Evolutionary conservation across 1,140 invertebrate genomes (phyloP), one percentile per base, ranked within the genome.

Genomic region (Dendrolimus punctatus): DNA sequence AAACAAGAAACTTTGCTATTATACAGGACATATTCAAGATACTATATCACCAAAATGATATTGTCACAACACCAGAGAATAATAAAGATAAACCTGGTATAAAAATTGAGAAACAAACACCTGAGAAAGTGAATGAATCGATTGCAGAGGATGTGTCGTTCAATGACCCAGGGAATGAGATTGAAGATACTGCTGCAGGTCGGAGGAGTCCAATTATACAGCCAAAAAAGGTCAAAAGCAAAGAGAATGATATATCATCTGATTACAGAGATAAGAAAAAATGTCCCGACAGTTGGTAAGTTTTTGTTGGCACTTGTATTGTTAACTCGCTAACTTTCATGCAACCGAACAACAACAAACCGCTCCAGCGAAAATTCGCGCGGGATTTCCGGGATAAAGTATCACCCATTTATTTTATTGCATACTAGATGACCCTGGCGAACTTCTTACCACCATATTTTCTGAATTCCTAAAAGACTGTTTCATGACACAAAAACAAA

Each of bases 161-260:
- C 37, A 62, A 80, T 52, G 72, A 76, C 23, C 75, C 78, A 5
- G 5, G 71, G 8, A 71, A 63, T 36, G 82, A 81, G 57, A 82
- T 80, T 46, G 74, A 76, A 48, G 72, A 71, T 1, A 82, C 77
- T 8, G 71, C 80, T 0, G 73, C 71, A 0, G 80, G 76, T 5
- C 62, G 78, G 6, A 72, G 51, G 6, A 85, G 82, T 55, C 82
- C 82, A 10, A 79, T 85, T 52, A 76, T 85, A 57, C 62, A 63
- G 8, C 65, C 59, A n/a, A 81, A 69, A 51, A 81, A 76, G 47
- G 7, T 64, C 5, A 73, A 57, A 23, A 67, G 36, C 8, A 55
- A 23, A 43, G 53, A 48, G 8, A 38, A 44, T 8, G 37, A 36
- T 37, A 49, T 58, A 10, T 62, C 58, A 4, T 59, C 68, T 8